Percentiles rank a stretch among this genome's conserved stretches.
These are phyloP conservation scores for Xenentodon cancila DNA, from an alignment of 2,797 vertebrate genomes.

Conservation along the genomic window DNA sequence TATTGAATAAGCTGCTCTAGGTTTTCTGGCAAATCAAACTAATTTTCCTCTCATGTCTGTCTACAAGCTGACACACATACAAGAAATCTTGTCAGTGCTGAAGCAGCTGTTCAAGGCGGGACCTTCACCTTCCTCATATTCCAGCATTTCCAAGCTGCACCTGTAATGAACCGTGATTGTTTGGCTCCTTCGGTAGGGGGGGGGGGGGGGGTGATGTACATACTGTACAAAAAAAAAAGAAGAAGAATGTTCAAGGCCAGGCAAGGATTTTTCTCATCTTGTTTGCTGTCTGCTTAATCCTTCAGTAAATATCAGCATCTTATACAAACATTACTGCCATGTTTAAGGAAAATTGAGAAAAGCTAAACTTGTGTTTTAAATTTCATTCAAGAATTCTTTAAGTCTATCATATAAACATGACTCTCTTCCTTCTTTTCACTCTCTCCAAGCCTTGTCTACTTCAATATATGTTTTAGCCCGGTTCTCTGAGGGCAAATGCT, in stretches of 20 bases:
- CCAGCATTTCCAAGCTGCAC: constrained; percentile 26
- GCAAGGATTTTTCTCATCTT: constrained; percentile 13
- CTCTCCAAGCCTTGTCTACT: constrained; percentile 49
- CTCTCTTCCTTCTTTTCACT: constrained; percentile 12
- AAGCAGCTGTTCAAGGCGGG: constrained; percentile 31
- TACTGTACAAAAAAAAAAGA: too few species aligned
- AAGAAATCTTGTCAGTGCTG: constrained; percentile 2
- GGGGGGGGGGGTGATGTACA: too few species aligned
- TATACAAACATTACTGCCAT: constrained; percentile 6
- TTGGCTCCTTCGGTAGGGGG: constrained; percentile 5
- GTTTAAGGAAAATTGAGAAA: constrained; percentile 21
- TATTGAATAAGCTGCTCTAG: too few species aligned
- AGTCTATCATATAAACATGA: constrained; percentile 3
- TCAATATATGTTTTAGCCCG: constrained; percentile 36
- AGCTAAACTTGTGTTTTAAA: constrained; percentile 24
- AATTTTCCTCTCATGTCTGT: constrained; percentile 26
- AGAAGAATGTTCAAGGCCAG: too few species aligned
- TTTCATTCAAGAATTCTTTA: constrained; percentile 10
- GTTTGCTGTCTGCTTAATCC: constrained; percentile 8
- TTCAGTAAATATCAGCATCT: constrained; percentile 7
- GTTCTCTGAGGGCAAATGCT: constrained; percentile 30
- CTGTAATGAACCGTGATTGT: constrained; percentile 15
- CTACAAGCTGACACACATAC: constrained; percentile 6
- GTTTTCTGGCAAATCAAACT: constrained; percentile 16
- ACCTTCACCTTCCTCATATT: constrained; percentile 12